These are phyloP conservation scores for Harlomillsia oculata DNA, from an alignment of 1,140 invertebrate genomes.

Conservation along the genomic window DNA sequence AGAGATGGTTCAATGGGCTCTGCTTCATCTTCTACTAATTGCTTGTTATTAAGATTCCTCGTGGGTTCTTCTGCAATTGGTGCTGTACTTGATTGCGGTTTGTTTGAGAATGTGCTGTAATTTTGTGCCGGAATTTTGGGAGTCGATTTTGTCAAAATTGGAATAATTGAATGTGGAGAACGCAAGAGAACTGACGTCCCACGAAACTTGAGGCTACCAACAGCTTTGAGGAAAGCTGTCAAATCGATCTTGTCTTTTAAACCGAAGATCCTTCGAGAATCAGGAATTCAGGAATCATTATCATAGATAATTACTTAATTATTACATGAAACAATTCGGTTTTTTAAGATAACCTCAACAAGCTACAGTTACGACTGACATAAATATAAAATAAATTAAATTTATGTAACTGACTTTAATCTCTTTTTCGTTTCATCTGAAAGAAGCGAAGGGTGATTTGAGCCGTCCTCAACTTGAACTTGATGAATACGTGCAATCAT, in stretches of 20 bases:
- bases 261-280: constrained; percentile 41
- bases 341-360: neutral
- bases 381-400: neutral
- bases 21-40: no score
- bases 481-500: constrained; percentile 43
- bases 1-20: no score
- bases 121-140: no score
- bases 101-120: no score
- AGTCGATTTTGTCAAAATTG: neutral
- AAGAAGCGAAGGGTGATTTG: constrained; percentile 39
- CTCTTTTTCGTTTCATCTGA: constrained; percentile 41
- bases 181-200: constrained; percentile 48
- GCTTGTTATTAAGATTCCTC: no score
- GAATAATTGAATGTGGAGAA: constrained; percentile 25
- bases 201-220: constrained; percentile 49
- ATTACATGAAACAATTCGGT: neutral
- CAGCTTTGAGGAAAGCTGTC: constrained; percentile 44
- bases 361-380: neutral
- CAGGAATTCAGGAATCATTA: neutral
- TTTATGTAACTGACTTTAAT: constrained; percentile 40
- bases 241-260: constrained; percentile 40
- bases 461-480: constrained; percentile 41
- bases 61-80: no score
- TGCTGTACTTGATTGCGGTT: no score
- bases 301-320: neutral